phyloP scores from a whole-genome alignment of 1,140 invertebrate genomes.

The Rhyacophila brunnea region DNA sequence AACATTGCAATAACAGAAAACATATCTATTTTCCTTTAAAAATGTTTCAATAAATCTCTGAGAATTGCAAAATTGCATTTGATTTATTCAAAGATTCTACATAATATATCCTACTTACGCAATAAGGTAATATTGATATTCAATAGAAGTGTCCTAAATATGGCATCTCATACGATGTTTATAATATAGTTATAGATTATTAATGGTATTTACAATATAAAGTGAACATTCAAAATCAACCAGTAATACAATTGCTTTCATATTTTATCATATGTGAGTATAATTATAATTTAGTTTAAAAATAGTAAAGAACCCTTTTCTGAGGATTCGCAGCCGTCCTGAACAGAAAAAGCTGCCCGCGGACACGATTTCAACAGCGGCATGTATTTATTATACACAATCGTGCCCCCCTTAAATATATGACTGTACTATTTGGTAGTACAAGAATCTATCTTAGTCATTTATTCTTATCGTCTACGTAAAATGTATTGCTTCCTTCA shows the following conservation, averaged over 20 bases:
- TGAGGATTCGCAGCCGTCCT: neutral
- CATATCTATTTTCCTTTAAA: slow-evolving; percentile 10
- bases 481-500: slow-evolving; percentile 35
- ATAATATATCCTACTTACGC: slow-evolving; percentile 19
- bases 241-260: slow-evolving; percentile 25
- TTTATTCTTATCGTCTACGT: slow-evolving; percentile 28
- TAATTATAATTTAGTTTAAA: slow-evolving; percentile 17
- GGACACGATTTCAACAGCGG: too few relatives aligned
- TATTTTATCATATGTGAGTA: slow-evolving; percentile 12
- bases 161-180: slow-evolving; percentile 31
- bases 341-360: too few relatives aligned
- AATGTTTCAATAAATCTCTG: slow-evolving; percentile 16
- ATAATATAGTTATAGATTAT: slow-evolving; percentile 17
- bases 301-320: slow-evolving; percentile 6
- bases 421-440: slow-evolving; percentile 21
- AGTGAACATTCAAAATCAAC: slow-evolving; percentile 32
- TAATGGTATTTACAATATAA: slow-evolving; percentile 33
- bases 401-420: slow-evolving; percentile 25
- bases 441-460: slow-evolving; percentile 25
- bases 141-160: slow-evolving; percentile 29
- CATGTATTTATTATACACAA: slow-evolving; percentile 12
- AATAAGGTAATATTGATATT: slow-evolving; percentile 13
- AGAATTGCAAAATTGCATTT: slow-evolving; percentile 7
- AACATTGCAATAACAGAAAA: neutral
- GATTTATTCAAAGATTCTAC: slow-evolving; percentile 10